Base-by-base conservation (phyloP, 2,113 vertebrate genomes). In the Callipepla squamata region DNA sequence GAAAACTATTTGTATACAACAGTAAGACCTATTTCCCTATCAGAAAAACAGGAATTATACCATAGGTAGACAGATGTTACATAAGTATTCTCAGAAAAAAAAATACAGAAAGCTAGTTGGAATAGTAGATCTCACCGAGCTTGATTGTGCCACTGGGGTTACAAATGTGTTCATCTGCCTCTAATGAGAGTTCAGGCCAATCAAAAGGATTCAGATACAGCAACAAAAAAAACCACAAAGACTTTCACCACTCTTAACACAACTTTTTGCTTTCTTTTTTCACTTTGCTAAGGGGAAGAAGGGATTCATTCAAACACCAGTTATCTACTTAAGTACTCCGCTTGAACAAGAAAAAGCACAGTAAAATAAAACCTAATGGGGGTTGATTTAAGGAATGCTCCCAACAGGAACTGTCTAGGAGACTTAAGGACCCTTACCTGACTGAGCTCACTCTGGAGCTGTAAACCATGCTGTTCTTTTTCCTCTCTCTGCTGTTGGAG, bases 401-500 rank as follows among this genome's bases (percentile, higher is more conserved):
- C 22, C 15, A 72, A 65, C 0, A 84, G 50, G 10, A 73, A 17
- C 13, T 16, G 18, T 63, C 47, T 53, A 45, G 25, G 22, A 73
- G 9, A 12, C 9, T 79, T 51, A 76, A 66, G 44, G 77, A 80
- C 36, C 32, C 97, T 97, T 94, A 99, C 99, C 97, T 99, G 99
- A 95, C 98, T 98, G 73, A 99, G 98, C 95, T 99, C 99, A 0
- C 97, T 98, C 92, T 99, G 99, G 94, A 99, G 98, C 59, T 99
- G 99, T 47, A 98, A 91, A 30, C 97, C 97, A 53, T 99, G 98
- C 86, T 98, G 99, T 65, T 99, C 99, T 81, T 98, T 99, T 81
- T 99, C 99, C 79, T 99, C 99, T 74, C 97, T 98, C 93, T 99
- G 99, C 70, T 99, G 99, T 45, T 99, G 98, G 9, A 99, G 94